Percentiles rank a stretch among this genome's conserved stretches.
phyloP scores from a whole-genome alignment of 2,797 vertebrate species.

The Acanthis flammea region DNA sequence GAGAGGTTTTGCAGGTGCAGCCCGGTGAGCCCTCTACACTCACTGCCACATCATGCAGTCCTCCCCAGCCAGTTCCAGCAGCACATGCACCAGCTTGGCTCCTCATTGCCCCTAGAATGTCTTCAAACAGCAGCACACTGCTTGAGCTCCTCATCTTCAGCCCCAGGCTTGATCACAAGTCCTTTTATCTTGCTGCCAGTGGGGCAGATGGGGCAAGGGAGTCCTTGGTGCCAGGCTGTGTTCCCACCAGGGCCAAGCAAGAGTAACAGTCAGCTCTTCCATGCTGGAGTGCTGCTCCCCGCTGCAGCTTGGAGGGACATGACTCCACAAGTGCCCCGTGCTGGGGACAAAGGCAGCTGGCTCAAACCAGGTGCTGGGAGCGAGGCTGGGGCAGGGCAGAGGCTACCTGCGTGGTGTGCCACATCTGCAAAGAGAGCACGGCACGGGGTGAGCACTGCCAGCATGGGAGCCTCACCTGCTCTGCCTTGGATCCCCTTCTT shows the following conservation, averaged over 20 bases:
- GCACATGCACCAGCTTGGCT: not conserved
- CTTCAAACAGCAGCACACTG: not conserved
- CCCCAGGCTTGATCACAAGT: not conserved
- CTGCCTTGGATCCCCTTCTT: not conserved
- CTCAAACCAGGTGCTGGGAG: conserved; percentile 45
- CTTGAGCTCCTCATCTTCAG: conserved; percentile 1
- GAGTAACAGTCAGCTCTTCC: not conserved
- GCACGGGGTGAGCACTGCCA: not conserved
- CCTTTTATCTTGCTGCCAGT: not conserved
- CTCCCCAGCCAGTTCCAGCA: not conserved
- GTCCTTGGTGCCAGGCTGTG: not conserved
- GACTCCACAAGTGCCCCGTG: not conserved
- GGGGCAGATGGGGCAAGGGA: not conserved
- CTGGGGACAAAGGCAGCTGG: not conserved
- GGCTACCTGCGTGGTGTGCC: conserved; percentile 60
- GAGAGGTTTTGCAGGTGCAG: not conserved
- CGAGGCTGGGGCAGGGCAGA: conserved; percentile 17
- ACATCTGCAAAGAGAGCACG: conserved; percentile 65
- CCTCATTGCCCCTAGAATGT: not conserved
- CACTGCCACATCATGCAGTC: not conserved
- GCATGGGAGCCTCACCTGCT: not conserved
- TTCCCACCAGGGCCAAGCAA: not conserved
- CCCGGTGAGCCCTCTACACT: not conserved
- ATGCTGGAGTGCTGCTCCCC: not conserved
- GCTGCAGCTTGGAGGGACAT: not conserved